phyloP scores from a whole-genome alignment of 2,113 vertebrate genomes.

The Paedocypris sp. region DNA sequence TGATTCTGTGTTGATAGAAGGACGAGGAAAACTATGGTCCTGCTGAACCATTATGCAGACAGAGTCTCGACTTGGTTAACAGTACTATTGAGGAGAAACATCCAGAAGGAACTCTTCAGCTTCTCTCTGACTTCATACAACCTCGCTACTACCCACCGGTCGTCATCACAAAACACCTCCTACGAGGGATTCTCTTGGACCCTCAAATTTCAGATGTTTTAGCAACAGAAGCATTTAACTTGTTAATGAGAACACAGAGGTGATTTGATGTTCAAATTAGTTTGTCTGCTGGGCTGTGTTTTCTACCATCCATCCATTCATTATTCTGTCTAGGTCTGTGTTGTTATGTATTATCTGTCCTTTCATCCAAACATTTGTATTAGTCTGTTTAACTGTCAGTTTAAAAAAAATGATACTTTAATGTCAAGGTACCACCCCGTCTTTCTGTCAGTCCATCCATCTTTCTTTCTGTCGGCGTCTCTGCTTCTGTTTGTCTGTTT shows the following conservation, averaged over 20 bases:
- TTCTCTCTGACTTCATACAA: constrained; percentile 78
- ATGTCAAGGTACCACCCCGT: too few relatives aligned
- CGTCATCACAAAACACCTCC: constrained; percentile 67
- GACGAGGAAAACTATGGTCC: constrained; percentile 30
- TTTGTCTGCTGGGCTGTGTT: too few relatives aligned
- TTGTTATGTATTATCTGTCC: too few relatives aligned
- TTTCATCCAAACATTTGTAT: too few relatives aligned
- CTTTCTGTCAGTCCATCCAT: too few relatives aligned
- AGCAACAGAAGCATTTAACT: constrained; percentile 70
- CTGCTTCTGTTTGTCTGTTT: too few relatives aligned
- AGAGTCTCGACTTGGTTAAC: constrained; percentile 71
- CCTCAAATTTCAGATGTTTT: constrained; percentile 49
- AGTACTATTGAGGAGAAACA: constrained; percentile 80
- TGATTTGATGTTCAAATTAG: constrained; percentile 45
- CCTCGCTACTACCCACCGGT: constrained; percentile 65
- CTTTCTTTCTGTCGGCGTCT: too few relatives aligned
- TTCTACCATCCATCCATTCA: too few relatives aligned
- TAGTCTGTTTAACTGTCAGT: too few relatives aligned
- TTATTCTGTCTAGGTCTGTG: too few relatives aligned
- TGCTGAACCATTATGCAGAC: constrained; percentile 60
- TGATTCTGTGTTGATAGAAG: neutral
- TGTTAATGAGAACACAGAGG: constrained; percentile 87
- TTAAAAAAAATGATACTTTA: too few relatives aligned
- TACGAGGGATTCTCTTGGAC: constrained; percentile 69
- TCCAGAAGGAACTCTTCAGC: constrained; percentile 74